These are phyloP conservation scores for Zosterops japonicus DNA, from an alignment of 2,113 vertebrate species.

Conservation along the genomic window DNA sequence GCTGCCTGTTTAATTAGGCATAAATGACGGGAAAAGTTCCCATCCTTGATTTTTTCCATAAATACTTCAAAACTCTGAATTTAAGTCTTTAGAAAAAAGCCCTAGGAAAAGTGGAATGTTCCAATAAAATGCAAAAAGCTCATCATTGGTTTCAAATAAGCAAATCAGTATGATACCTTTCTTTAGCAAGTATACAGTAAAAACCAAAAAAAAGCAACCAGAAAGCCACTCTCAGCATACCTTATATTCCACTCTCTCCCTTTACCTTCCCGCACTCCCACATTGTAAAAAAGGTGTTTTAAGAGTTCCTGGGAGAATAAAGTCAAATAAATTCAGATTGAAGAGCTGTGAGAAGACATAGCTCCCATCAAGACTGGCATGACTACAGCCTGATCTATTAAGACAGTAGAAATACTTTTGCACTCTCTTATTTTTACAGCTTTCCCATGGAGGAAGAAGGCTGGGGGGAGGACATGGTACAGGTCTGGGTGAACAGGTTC, in stretches of 20 bases:
- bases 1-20: neutral
- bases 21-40: neutral
- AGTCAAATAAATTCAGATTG: neutral
- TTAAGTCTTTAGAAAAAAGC: neutral
- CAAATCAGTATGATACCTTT: neutral
- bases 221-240: neutral
- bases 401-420: neutral
- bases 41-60: neutral
- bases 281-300: neutral
- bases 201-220: neutral
- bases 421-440: neutral
- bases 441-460: neutral
- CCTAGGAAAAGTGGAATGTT: neutral
- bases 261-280: neutral
- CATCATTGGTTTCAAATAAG: neutral
- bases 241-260: neutral
- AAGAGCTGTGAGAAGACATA: neutral
- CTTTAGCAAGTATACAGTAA: neutral
- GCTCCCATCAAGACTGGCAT: neutral
- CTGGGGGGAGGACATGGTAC: too few species aligned
- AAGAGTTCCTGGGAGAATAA: neutral
- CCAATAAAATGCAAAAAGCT: neutral
- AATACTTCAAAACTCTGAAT: neutral
- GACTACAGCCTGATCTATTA: neutral
- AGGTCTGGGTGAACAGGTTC: neutral